Conservation (phyloP, 2,113 vertebrate genomes). For the Trogon surrucura region DNA sequence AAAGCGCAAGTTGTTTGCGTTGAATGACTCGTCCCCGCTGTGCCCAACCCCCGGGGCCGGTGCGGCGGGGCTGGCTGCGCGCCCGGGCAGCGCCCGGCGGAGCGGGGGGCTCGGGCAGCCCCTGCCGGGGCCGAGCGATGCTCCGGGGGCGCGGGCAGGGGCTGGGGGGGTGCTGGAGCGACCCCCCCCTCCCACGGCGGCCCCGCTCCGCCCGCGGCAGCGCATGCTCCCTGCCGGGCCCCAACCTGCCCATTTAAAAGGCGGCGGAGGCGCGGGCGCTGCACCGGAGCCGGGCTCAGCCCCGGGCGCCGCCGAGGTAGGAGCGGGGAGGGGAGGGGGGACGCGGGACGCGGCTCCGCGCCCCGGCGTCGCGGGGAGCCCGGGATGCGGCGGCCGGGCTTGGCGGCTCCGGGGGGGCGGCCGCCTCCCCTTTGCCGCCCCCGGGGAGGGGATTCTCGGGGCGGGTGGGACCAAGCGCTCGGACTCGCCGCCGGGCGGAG, state of each 20-base stretch:
- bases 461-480: neutral
- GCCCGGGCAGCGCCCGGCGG: too few relatives aligned
- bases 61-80: too few relatives aligned
- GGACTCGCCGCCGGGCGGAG: neutral
- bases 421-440: neutral
- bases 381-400: neutral
- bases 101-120: too few relatives aligned
- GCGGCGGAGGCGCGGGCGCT: neutral
- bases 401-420: neutral
- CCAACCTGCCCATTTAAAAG: neutral
- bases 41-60: too few relatives aligned
- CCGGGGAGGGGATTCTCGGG: neutral
- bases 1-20: too few relatives aligned
- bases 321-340: neutral
- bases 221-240: constrained; percentile 6
- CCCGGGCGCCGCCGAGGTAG: neutral
- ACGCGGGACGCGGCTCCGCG: neutral
- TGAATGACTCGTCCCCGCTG: too few relatives aligned
- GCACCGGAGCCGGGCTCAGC: neutral
- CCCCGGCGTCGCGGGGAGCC: too few relatives aligned
- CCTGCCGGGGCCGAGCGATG: too few relatives aligned
- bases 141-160: too few relatives aligned
- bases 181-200: too few relatives aligned
- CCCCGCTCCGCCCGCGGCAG: neutral
- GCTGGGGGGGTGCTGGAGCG: too few relatives aligned